A percentile compares a stretch with the other conserved stretches of the same genome.
Evolutionary conservation across 2,797 vertebrate species (phyloP).

Genomic region (Sciurus carolinensis): DNA sequence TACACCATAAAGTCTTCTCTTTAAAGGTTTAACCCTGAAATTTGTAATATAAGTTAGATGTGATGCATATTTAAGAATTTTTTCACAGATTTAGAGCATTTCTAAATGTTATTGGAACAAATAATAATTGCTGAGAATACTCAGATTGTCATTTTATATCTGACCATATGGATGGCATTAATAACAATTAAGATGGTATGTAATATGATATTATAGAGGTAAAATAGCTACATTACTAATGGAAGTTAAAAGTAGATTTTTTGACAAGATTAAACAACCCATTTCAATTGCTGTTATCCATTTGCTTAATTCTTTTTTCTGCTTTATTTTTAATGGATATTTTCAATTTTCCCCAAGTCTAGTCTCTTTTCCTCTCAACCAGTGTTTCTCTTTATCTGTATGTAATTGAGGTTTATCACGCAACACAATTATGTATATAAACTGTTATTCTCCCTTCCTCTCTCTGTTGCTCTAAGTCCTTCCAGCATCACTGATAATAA

Average conservation of each 20-base stretch:
- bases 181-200: conserved; percentile 46
- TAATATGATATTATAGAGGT: background rate
- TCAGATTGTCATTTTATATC: background rate
- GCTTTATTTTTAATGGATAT: background rate
- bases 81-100: background rate
- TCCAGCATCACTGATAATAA: background rate
- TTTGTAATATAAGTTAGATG: background rate
- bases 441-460: background rate
- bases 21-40: background rate
- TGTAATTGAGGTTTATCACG: background rate
- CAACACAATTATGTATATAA: background rate
- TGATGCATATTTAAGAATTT: background rate
- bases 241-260: conserved; percentile 17
- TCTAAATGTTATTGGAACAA: background rate
- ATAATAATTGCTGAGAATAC: background rate
- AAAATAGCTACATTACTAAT: conserved; percentile 56
- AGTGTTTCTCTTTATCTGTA: background rate
- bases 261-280: conserved; percentile 40
- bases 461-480: background rate
- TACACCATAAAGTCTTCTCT: background rate
- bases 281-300: conserved; percentile 35
- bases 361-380: background rate
- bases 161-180: conserved; percentile 28
- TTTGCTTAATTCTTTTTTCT: background rate
- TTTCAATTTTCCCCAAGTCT: background rate